Base-by-base conservation (phyloP, 2,113 vertebrate species). In the Balaeniceps rex region DNA sequence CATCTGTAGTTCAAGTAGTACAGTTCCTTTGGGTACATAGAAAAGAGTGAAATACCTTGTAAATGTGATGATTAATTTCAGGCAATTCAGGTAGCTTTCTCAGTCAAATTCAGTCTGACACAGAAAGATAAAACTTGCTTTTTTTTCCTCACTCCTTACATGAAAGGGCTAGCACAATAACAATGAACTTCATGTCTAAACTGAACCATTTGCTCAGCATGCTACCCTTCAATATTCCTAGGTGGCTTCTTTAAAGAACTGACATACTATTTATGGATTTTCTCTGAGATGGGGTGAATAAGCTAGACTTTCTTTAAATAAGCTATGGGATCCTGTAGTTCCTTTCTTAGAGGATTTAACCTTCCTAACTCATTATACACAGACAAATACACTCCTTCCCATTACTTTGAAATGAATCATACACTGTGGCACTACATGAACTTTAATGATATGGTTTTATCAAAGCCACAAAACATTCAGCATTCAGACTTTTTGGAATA, bases 341-440 rank as follows among this genome's bases (percentile, higher is more conserved):
- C 75, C 49, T 95, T 91, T 96, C 63, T 92, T 90, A 88, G 78
- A 3, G 28, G 87, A 93, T 96, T 94, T 94, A 95, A 88, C 74
- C 52, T 83, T 60, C 80, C 70, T 81, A 88, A 87, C 57, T 91
- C 74, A 83, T 93, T 88, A 87, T 42, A 94, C 17, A 31, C 44
- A 93, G 69, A 81, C n/a, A 84, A 47, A 78, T 82, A 89, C 5
- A 29, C n/a, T 70, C 44, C 57, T 87, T 88, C 75, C 29, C 31
- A 47, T 92, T 78, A 82, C 66, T 83, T 18, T 83, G 54, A 91
- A 55, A 26, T 61, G 70, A 87, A 58, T 75, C 33, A 86, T 66
- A 88, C 13, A 31, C 60, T 55, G 29, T 54, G 52, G 33, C 24
- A 52, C 47, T 52, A 29, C 33, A 52, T 86, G 64, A 95, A 93